Evolutionary conservation across 2,888 invertebrate genomes (phyloP), one percentile per base, ranked within the genome.

Genomic region (Ellobium chinense): DNA sequence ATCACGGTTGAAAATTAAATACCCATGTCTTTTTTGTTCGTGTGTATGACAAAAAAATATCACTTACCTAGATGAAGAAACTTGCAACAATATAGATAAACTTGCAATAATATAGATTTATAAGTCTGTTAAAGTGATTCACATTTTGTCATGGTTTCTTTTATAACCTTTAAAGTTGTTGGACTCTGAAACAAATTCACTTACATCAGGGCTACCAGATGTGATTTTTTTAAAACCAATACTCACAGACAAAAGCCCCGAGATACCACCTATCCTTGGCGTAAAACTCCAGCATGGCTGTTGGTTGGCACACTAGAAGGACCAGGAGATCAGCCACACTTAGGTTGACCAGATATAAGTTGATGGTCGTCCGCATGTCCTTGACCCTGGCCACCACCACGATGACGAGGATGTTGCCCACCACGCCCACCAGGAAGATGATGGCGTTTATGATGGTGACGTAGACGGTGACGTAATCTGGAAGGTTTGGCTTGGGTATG

Each of bases 321-420:
- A 98, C 97, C 94, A 97, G 95, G 88, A 98, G 94, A 93, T 98
- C 98, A 21, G 98, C 98, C 62, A 98, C 95, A 92, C 97, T 97
- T 91, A 98, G 94, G 93, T 98, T 98, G 93, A 98, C 96, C 90
- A 98, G 95, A 93, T 98, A 98, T 89, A 97, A 97, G 93, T 98
- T 98, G 83, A 98, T 98, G 77, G 97, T 97, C 91, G 97, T 98
- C 90, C 97, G 95, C 97, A 98, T 97, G 92, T 98, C 97, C 92
- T 97, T 97, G 74, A 97, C 97, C 92, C 96, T 96, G 90, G 97
- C 94, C 86, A 98, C 97, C 87, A 98, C 98, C n/a, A 68, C 68
- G 18, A 77, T 66, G 21, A 77, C 68, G 12, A 77, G 46, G 14
- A 68, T 54, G n/a, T 68, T 77, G 56, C 66, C 68, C 1, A 68